Conservation (phyloP, 2,113 vertebrate genomes). For the Gymnocephalus cernua region DNA sequence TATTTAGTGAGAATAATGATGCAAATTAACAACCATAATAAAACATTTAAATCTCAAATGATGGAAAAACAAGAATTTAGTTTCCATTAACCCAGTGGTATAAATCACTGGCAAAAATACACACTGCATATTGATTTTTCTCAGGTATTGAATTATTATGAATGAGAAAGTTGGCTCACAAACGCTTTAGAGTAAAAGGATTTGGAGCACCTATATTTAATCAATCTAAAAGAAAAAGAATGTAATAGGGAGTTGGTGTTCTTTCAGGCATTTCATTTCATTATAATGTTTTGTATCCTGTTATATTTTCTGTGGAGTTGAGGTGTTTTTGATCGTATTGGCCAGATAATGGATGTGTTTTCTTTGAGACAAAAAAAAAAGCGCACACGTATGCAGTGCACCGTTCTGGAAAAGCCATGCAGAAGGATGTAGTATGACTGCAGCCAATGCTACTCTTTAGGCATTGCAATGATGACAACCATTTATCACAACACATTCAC, state of each 20-base stretch:
- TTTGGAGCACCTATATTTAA: constrained; percentile 29
- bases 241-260: constrained; percentile 28
- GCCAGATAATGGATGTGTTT: constrained; percentile 50
- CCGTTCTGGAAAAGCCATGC: constrained; percentile 95
- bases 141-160: constrained; percentile 4
- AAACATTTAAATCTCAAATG: neutral
- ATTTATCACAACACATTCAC: constrained; percentile 95
- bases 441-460: constrained; percentile 92
- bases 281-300: constrained; percentile 34
- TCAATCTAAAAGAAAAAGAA: constrained; percentile 33
- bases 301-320: constrained; percentile 15
- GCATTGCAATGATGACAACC: constrained; percentile 92
- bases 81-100: neutral
- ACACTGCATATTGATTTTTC: constrained; percentile 11
- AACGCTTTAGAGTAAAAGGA: constrained; percentile 13
- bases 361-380: constrained; percentile 83
- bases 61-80: neutral
- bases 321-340: constrained; percentile 22
- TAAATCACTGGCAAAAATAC: constrained; percentile 4
- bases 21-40: neutral
- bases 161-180: constrained; percentile 17
- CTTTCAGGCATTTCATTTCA: neutral
- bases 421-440: constrained; percentile 91
- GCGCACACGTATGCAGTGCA: constrained; percentile 91
- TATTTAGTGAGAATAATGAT: neutral